phyloP scores from a whole-genome alignment of 2,113 vertebrate genomes.

The Xenus cinereus region DNA sequence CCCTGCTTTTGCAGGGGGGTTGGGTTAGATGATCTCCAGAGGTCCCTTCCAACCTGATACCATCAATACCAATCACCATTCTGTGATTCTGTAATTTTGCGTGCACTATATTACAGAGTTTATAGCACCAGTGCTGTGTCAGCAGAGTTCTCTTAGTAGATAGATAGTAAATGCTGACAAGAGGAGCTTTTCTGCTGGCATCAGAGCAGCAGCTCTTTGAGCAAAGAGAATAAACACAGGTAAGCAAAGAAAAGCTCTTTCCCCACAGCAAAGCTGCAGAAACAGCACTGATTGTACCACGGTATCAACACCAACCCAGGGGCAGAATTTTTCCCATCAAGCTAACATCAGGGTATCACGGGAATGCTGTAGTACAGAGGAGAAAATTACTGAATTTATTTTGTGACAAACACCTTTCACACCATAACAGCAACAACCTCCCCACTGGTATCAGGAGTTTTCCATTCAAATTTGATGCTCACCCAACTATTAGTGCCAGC shows the following conservation, averaged over 20 bases:
- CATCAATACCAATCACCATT: no score
- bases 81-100: not conserved
- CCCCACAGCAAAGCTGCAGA: not conserved
- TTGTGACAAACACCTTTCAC: not conserved
- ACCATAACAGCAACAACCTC: not conserved
- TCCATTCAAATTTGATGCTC: not conserved
- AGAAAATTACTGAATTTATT: not conserved
- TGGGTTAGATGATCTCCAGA: no score
- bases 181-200: conserved; percentile 9
- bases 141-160: not conserved
- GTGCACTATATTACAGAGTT: not conserved
- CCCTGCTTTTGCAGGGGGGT: no score
- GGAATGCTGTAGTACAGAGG: not conserved
- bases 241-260: not conserved
- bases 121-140: not conserved
- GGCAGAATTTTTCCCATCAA: not conserved
- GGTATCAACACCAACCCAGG: rapidly evolving
- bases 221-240: not conserved
- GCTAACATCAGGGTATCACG: not conserved
- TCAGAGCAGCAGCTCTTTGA: not conserved
- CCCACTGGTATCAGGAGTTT: not conserved
- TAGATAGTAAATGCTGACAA: not conserved
- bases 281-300: rapidly evolving
- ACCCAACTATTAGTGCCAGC: no score
- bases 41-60: no score